Evolutionary conservation across 2,113 vertebrate species (phyloP).

Genomic region (Raja brachyura): DNA sequence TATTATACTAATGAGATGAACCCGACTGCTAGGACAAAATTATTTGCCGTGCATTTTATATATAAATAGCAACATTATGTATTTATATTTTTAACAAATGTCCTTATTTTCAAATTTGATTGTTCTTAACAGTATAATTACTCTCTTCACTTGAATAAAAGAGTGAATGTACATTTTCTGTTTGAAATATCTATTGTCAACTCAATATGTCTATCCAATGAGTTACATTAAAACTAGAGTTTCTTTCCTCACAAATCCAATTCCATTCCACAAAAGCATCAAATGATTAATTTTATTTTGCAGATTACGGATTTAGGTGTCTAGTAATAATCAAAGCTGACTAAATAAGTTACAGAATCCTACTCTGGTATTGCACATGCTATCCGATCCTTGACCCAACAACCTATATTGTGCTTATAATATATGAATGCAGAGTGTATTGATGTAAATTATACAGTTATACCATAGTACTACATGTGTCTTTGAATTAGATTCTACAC

Average conservation of each 20-base stretch:
- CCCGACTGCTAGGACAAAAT: slow-evolving; percentile 25
- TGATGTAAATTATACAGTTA: slow-evolving; percentile 21
- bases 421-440: not conserved
- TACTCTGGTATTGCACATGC: not conserved
- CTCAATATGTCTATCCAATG: not conserved
- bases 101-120: not conserved
- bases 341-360: slow-evolving; percentile 13
- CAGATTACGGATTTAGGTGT: not conserved
- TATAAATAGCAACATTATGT: slow-evolving; percentile 11
- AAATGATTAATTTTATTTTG: not conserved
- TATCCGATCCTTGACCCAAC: not conserved
- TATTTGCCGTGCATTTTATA: slow-evolving; percentile 2
- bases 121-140: not conserved
- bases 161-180: not conserved
- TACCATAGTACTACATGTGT: not conserved
- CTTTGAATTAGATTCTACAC: not conserved
- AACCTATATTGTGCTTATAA: not conserved
- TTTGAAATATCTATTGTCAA: not conserved
- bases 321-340: not conserved
- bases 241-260: not conserved
- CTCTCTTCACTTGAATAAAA: not conserved
- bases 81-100: not conserved
- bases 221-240: not conserved
- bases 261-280: not conserved
- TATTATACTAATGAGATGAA: slow-evolving; percentile 31